Conservation (phyloP, 2,797 vertebrate genomes). For the Caiman crocodilus region DNA sequence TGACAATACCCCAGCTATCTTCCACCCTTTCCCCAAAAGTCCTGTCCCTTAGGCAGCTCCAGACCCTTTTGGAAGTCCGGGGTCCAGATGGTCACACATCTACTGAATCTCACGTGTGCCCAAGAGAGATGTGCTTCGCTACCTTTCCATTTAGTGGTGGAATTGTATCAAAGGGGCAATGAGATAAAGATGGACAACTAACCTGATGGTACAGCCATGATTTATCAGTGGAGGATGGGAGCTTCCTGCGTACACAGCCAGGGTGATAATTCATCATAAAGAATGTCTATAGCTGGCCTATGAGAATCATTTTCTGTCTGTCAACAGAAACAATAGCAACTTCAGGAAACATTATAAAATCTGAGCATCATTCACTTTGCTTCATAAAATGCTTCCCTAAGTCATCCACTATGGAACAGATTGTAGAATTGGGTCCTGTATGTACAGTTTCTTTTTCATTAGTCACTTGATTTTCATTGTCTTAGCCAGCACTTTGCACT, state of each 20-base stretch:
- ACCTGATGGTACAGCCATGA: background rate
- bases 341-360: conserved; percentile 13
- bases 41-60: background rate
- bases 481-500: background rate
- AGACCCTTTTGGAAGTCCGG: background rate
- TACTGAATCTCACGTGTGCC: background rate
- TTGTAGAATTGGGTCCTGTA: background rate
- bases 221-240: conserved; percentile 24
- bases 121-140: background rate
- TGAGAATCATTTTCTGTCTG: conserved; percentile 56
- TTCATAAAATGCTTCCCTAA: background rate
- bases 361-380: conserved; percentile 12
- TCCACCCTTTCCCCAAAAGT: background rate
- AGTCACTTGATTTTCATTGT: background rate
- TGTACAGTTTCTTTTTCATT: background rate
- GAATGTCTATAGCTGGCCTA: conserved; percentile 74
- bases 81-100: background rate
- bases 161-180: background rate
- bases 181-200: background rate
- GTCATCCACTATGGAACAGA: background rate
- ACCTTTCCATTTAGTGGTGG: background rate
- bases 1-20: background rate
- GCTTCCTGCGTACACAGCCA: background rate
- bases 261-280: conserved; percentile 55
- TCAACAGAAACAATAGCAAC: background rate